Base-by-base conservation (phyloP, 2,888 invertebrate species). In the Stenichneumon culpator region DNA sequence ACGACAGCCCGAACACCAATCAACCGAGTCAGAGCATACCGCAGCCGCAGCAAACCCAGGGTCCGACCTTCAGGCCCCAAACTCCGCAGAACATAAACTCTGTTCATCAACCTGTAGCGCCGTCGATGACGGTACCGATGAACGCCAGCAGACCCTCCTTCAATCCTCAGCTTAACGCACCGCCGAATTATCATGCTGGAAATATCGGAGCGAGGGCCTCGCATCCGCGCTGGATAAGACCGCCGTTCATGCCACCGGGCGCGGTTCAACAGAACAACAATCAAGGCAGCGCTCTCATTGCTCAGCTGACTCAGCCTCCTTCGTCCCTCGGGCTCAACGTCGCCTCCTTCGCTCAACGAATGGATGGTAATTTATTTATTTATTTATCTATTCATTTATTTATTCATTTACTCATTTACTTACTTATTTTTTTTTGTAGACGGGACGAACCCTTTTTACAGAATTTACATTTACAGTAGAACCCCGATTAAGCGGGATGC, bases 261-360 rank as follows among this genome's bases (percentile, higher is more conserved):
- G 87, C 88, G 25, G 83, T 88, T 32, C 88, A 90, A 63, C 87
- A 91, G n/a, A 87, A 88, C 68, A 94, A 94, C 25, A 92, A 94
- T 0, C 95, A 95, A 89, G 94, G 95, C 82, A 95, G 95, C 87
- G 95, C 96, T 3, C 93, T 96, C 2, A 95, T 96, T 83, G 95
- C 95, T 0, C 96, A 96, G 88, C 91, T 96, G 14, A 95, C 95
- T 0, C 95, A 95, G 87, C 96, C 96, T 1, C 95, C 95, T 0
- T 94, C 95, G 7, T 94, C 95, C 0, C 93, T 95, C 86, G 94
- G 95, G 7, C 90, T 94, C 7, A 93, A 92, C 69, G 95, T 95
- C 32, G 94, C 94, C 87, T 94, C 94, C 75, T 95, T 95, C 88
- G 93, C 91, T 77, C 94, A 94, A 90, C 92, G 95, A 92, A 94